These are phyloP conservation scores for Pangasius djambal DNA, from an alignment of 2,797 vertebrate species.

Conservation along the genomic window DNA sequence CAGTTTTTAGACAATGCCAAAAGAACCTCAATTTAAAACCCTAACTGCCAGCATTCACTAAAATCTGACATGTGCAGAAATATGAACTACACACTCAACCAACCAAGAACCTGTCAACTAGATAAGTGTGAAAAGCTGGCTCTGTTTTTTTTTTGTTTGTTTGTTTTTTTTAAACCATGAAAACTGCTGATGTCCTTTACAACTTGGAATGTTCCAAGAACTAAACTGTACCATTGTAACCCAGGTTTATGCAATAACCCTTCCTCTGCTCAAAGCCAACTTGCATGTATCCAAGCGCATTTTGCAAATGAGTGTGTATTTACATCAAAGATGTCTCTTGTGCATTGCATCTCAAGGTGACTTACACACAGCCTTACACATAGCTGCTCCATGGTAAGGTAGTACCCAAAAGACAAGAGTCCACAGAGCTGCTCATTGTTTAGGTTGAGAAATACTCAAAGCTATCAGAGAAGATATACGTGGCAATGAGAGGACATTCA, in stretches of 20 bases:
- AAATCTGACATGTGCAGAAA: background rate
- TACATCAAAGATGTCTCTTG: background rate
- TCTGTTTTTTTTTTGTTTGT: background rate
- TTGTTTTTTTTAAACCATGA: background rate
- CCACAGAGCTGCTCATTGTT: background rate
- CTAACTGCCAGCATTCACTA: background rate
- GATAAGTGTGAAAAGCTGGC: background rate
- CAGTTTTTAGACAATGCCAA: background rate
- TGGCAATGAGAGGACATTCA: background rate
- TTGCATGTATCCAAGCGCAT: background rate
- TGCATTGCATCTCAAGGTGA: background rate
- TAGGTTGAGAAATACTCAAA: background rate
- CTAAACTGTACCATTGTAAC: background rate
- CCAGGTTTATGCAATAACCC: background rate
- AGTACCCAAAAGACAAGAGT: background rate
- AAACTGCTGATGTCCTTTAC: background rate
- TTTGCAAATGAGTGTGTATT: background rate
- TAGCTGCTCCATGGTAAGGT: background rate
- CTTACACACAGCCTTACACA: background rate
- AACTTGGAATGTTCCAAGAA: background rate
- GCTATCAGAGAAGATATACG: background rate
- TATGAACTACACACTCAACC: background rate
- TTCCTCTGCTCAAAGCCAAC: background rate
- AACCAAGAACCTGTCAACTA: background rate
- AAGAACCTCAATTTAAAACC: background rate